Evolutionary conservation across 2,797 vertebrate genomes (phyloP), one percentile per base, ranked within the genome.

Genomic region (Botia kubotai): DNA sequence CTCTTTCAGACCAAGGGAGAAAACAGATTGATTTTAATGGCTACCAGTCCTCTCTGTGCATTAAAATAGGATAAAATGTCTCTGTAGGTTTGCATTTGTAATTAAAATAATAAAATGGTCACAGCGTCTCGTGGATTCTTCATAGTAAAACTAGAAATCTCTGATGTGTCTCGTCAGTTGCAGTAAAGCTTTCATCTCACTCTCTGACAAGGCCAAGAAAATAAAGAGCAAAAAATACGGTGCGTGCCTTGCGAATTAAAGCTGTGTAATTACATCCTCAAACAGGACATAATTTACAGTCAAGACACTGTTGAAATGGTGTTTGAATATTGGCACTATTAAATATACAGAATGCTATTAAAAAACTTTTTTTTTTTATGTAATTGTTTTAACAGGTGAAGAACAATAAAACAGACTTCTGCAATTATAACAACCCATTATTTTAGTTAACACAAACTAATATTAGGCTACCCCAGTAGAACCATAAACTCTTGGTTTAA

Each of bases 171-270:
- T 84, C 62, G 26, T 78, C 74, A 69, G 8, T 69, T 82, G 75
- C 83, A 77, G 77, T 86, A 80, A 83, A 85, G 68, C 78, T 86
- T 84, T 82, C 78, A 83, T 81, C 82, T 68, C 73, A 36, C 70
- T 76, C 73, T 71, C 53, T 78, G 67, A 58, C 52, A 66, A 75
- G 77, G 58, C 85, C 72, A 70, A 63, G 77, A 84, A 79, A 79
- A 63, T 78, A 68, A 57, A 62, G 23, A 67, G 60, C 23, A 14
- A 68, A 62, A 60, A 74, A 62, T 68, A 78, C 77, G 39, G 60
- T 13, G 36, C 50, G 57, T 77, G 81, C 65, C 79, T 43, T 77
- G 69, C 72, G 67, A 84, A 73, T 79, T 43, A 57, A 82, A 78
- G 76, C 75, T 60, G 84, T 74, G 46, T 72, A 85, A 85, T 79